These are phyloP conservation scores for Pristionchus japonicus DNA, from an alignment of 2,888 invertebrate species.

Conservation along the genomic window DNA sequence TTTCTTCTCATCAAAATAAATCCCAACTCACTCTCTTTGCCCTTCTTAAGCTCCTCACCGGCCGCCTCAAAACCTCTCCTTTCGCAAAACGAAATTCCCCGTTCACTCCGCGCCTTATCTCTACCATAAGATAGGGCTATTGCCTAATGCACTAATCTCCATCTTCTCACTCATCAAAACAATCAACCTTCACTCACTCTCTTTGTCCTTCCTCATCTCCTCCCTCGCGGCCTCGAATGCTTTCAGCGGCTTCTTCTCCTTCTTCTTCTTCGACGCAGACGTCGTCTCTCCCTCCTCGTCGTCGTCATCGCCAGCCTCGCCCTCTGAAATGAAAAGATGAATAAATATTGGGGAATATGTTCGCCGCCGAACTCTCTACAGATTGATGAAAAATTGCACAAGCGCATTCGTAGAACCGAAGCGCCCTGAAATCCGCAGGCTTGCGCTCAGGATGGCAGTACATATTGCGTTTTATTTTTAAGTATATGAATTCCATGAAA, in stretches of 20 bases:
- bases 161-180: not conserved
- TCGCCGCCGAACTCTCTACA: too few relatives aligned
- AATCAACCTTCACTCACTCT: not conserved
- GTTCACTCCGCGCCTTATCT: not conserved
- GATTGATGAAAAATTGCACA: too few relatives aligned
- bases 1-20: not conserved
- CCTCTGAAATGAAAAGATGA: conserved; percentile 23
- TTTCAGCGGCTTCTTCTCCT: conserved; percentile 50
- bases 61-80: too few relatives aligned
- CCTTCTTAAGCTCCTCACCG: not conserved
- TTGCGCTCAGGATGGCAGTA: too few relatives aligned
- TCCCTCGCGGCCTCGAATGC: conserved; percentile 51
- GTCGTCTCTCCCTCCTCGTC: conserved; percentile 56
- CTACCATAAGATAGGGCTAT: not conserved
- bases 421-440: too few relatives aligned
- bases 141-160: not conserved
- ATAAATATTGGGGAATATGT: too few relatives aligned
- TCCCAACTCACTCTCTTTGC: not conserved
- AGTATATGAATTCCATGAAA: too few relatives aligned
- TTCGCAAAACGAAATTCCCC: too few relatives aligned
- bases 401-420: too few relatives aligned
- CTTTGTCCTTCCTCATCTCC: conserved; percentile 46
- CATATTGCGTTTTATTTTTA: too few relatives aligned
- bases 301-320: conserved; percentile 55
- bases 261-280: conserved; percentile 39